These are phyloP conservation scores for Ceryle rudis DNA, from an alignment of 2,797 vertebrate genomes.

Conservation along the genomic window DNA sequence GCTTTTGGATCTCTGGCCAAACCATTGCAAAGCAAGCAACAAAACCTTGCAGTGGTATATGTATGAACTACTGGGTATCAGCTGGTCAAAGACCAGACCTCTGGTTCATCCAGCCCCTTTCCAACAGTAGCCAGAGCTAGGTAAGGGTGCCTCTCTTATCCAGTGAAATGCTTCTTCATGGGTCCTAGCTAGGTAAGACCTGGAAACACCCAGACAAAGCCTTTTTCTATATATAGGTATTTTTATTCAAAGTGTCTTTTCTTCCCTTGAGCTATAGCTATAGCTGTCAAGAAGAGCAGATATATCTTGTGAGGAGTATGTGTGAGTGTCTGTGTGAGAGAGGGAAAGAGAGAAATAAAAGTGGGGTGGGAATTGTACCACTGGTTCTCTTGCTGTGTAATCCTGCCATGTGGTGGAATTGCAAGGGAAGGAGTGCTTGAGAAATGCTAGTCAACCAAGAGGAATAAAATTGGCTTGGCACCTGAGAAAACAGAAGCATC, in stretches of 20 bases:
- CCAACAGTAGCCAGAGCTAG: neutral
- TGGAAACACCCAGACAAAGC: constrained; percentile 35
- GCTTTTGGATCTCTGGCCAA: neutral
- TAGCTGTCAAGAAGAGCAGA: constrained; percentile 53
- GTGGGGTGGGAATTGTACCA: constrained; percentile 15
- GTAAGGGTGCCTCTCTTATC: neutral
- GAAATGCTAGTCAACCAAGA: constrained; percentile 11
- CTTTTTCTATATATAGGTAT: constrained; percentile 12
- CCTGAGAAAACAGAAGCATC: constrained; percentile 1
- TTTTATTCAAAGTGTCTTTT: constrained; percentile 53
- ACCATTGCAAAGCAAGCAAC: neutral
- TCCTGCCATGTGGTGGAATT: neutral
- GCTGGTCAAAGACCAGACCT: neutral
- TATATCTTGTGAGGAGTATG: constrained; percentile 35
- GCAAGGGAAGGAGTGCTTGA: neutral
- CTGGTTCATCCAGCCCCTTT: neutral
- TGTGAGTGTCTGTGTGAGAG: neutral
- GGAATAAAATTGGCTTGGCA: constrained; percentile 6
- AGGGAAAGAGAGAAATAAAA: constrained; percentile 14
- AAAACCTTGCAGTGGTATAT: neutral
- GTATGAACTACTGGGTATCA: neutral
- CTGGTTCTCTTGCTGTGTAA: neutral
- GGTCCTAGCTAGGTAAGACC: constrained; percentile 5
- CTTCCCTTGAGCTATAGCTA: constrained; percentile 45
- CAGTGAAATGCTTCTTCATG: neutral